phyloP scores from a whole-genome alignment of 2,113 vertebrate genomes.

The Rattus rattus region DNA sequence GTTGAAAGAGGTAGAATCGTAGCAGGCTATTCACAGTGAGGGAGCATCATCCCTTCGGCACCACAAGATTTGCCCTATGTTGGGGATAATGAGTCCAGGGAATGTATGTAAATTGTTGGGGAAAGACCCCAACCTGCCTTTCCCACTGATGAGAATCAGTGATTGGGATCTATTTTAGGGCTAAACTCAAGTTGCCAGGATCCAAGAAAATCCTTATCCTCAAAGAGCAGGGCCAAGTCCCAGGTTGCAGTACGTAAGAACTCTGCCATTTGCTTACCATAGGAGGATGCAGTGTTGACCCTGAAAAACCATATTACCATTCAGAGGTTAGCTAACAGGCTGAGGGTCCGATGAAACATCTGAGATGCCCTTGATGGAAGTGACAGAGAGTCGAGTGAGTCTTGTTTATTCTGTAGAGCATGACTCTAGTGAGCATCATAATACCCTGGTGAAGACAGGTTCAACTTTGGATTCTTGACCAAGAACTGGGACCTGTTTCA shows the following conservation, averaged over 20 bases:
- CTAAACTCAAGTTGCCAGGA: slow-evolving; percentile 91
- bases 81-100: slow-evolving; percentile 89
- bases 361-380: background rate
- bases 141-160: slow-evolving; percentile 90
- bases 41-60: slow-evolving; percentile 89
- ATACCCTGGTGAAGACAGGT: slow-evolving; percentile 86
- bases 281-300: background rate
- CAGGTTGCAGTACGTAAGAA: background rate
- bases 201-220: slow-evolving; percentile 85
- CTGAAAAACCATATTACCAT: background rate
- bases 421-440: slow-evolving; percentile 88
- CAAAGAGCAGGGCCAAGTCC: background rate
- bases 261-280: background rate
- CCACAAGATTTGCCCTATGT: slow-evolving; percentile 91
- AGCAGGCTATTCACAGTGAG: slow-evolving; percentile 90
- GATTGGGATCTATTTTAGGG: slow-evolving; percentile 88
- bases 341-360: background rate
- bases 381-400: background rate
- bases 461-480: slow-evolving; percentile 83
- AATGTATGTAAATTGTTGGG: slow-evolving; percentile 89
- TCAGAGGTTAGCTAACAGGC: background rate
- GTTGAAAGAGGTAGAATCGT: slow-evolving; percentile 91
- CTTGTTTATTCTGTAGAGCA: slow-evolving; percentile 72
- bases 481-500: slow-evolving; percentile 87
- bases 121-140: slow-evolving; percentile 89